Evolutionary conservation across 2,797 vertebrate species (phyloP).

Genomic region (Eospalax fontanierii): DNA sequence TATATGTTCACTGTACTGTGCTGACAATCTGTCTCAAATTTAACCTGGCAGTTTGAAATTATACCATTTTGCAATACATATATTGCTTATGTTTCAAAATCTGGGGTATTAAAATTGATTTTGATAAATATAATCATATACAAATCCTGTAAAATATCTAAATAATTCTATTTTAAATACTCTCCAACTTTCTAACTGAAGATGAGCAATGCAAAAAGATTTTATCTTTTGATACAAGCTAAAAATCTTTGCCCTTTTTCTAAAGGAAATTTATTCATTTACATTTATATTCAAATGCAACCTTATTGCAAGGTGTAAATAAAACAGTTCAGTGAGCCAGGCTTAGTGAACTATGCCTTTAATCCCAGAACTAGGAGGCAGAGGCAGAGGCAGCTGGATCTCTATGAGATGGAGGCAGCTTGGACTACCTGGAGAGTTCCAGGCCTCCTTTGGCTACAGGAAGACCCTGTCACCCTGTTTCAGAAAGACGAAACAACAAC

Average conservation of each 20-base stretch:
- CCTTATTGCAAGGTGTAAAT: not conserved
- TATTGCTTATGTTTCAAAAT: not conserved
- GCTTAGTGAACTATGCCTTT: too few species aligned
- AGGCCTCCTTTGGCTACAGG: too few species aligned
- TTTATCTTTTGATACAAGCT: conserved; percentile 7
- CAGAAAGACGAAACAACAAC: too few species aligned
- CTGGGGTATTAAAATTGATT: not conserved
- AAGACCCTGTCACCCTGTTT: too few species aligned
- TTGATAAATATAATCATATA: not conserved
- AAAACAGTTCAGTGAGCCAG: not conserved
- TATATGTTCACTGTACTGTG: not conserved
- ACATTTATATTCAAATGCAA: not conserved
- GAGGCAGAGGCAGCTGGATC: too few species aligned
- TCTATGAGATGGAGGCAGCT: too few species aligned
- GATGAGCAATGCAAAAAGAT: not conserved
- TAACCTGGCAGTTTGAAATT: too few species aligned
- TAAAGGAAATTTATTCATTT: not conserved
- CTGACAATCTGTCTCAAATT: too few species aligned
- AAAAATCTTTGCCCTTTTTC: not conserved
- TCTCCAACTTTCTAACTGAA: not conserved
- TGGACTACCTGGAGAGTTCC: too few species aligned
- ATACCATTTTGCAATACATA: too few species aligned
- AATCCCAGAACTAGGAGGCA: too few species aligned
- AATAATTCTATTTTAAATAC: not conserved
- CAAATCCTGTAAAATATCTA: not conserved